phyloP scores from a whole-genome alignment of 1,140 invertebrate genomes.

The Periplaneta americana region DNA sequence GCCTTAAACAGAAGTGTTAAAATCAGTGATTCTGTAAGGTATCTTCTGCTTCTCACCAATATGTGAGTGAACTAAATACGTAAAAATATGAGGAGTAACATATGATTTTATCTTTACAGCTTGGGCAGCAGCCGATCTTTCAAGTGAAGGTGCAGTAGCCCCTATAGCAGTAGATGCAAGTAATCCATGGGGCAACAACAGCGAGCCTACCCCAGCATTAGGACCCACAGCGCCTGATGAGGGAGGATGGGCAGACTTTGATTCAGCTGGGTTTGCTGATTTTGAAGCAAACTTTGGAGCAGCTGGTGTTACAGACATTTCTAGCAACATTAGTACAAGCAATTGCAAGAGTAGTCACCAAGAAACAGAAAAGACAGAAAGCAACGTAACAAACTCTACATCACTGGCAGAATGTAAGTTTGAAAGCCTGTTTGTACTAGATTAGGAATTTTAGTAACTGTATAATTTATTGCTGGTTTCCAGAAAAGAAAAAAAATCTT shows the following conservation, averaged over 20 bases:
- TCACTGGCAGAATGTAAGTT: not conserved
- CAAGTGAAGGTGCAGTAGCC: slow-evolving; percentile 27
- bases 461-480: no score
- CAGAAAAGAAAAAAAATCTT: no score
- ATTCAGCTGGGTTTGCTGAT: slow-evolving; percentile 14
- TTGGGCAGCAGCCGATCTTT: slow-evolving; percentile 29
- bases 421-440: no score
- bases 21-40: no score
- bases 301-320: not conserved
- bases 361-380: not conserved
- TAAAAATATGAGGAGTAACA: not conserved
- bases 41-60: no score
- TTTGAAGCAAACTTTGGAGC: slow-evolving; percentile 16
- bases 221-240: not conserved
- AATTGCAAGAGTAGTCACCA: not conserved
- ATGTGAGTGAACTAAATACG: no score
- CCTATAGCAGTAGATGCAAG: slow-evolving; percentile 35
- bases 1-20: no score
- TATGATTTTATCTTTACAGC: slow-evolving; percentile 8
- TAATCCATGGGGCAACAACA: slow-evolving; percentile 31
- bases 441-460: no score
- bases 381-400: not conserved
- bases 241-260: slow-evolving; percentile 19
- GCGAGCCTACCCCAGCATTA: not conserved
- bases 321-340: not conserved